Evolutionary conservation across 1,140 invertebrate species (phyloP).

Genomic region (Saxidomus purpurata): DNA sequence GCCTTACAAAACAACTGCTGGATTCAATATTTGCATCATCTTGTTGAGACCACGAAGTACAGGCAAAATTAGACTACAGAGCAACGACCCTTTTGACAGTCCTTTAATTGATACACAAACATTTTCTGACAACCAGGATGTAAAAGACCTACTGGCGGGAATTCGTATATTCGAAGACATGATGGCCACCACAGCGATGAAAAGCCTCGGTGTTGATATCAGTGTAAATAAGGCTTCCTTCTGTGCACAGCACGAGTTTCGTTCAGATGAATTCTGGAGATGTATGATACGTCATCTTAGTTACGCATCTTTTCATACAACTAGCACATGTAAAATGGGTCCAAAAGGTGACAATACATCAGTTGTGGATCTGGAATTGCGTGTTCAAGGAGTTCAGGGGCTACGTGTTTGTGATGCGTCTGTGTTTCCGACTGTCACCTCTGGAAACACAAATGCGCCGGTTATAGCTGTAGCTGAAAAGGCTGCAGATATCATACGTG

Average conservation of each 20-base stretch:
- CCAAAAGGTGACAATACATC: neutral
- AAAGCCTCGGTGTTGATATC: neutral
- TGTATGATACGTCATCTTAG: slow-evolving; percentile 15
- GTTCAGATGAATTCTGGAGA: neutral
- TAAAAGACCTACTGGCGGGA: neutral
- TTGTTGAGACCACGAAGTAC: slow-evolving; percentile 10
- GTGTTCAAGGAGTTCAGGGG: slow-evolving; percentile 72
- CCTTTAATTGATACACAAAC: neutral
- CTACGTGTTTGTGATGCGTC: slow-evolving; percentile 78
- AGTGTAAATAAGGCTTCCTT: slow-evolving; percentile 1
- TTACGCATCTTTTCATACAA: neutral
- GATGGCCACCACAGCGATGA: neutral
- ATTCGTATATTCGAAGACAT: neutral
- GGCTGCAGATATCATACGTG: slow-evolving; percentile 93
- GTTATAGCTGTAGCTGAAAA: slow-evolving; percentile 95
- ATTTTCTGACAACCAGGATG: neutral
- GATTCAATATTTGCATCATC: neutral
- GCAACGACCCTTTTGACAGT: neutral
- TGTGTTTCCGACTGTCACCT: slow-evolving; percentile 71
- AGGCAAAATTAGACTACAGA: neutral
- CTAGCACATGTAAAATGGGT: slow-evolving; percentile 36
- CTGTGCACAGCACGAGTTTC: neutral
- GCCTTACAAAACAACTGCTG: neutral
- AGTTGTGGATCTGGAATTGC: slow-evolving; percentile 92
- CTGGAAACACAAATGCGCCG: slow-evolving; percentile 93